Conservation (phyloP, 2,888 invertebrate genomes). For the Drosophila parthenogenetica region DNA sequence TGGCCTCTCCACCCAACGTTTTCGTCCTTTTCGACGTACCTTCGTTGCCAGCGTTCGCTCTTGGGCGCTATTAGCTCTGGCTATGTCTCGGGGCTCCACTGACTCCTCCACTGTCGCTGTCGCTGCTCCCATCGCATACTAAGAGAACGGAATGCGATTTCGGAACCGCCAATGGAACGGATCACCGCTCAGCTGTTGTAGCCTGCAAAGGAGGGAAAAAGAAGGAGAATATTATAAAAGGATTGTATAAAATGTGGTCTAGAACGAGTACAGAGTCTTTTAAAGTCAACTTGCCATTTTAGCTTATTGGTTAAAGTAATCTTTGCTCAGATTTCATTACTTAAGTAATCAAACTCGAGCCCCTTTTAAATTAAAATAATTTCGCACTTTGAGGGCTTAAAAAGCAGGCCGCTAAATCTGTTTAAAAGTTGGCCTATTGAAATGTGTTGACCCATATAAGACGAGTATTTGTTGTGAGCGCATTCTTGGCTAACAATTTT, state of each 20-base stretch:
- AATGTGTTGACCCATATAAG: conserved; percentile 15
- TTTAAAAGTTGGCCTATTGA: not conserved
- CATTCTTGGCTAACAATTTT: conserved; percentile 15
- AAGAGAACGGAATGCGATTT: conserved; percentile 25
- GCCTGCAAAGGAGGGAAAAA: conserved; percentile 29
- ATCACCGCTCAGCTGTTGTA: conserved; percentile 29
- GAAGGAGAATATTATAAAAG: not conserved
- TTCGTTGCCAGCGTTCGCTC: conserved; percentile 77
- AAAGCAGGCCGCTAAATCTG: not conserved
- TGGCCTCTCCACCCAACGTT: conserved; percentile 38
- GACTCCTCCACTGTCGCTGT: conserved; percentile 55
- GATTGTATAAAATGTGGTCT: too few species aligned
- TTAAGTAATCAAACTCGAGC: not conserved
- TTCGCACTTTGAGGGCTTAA: not conserved
- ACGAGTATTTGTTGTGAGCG: not conserved
- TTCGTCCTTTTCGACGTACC: conserved; percentile 76
- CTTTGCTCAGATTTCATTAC: too few species aligned
- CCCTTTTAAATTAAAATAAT: not conserved
- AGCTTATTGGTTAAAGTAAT: too few species aligned
- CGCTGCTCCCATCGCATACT: conserved; percentile 76
- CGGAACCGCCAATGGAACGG: conserved; percentile 1
- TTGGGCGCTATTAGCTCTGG: conserved; percentile 77
- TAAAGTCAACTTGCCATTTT: too few species aligned
- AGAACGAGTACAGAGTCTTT: too few species aligned
- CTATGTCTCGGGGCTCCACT: conserved; percentile 52